Conservation (phyloP, 2,797 vertebrate genomes). For the Microtus obscurus region DNA sequence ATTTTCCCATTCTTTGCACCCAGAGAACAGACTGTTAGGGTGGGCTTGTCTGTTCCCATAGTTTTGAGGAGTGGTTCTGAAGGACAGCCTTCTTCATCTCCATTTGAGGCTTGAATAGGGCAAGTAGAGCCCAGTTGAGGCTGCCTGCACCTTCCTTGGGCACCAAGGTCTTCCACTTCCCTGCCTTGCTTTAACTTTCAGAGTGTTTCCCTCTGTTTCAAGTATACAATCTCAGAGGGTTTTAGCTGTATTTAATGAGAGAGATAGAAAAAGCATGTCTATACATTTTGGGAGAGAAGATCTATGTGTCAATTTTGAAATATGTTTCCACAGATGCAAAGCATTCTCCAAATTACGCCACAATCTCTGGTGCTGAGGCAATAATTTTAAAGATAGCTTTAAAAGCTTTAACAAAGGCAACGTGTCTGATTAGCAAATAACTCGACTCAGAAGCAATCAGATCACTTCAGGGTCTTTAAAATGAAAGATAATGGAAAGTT, state of each 20-base stretch:
- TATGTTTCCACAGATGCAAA: neutral
- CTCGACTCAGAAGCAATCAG: neutral
- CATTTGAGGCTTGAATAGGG: fast-evolving
- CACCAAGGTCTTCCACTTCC: no score
- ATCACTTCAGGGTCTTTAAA: neutral
- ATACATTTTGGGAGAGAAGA: neutral
- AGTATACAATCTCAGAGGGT: neutral
- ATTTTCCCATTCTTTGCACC: neutral
- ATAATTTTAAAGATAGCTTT: neutral
- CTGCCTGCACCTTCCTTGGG: no score
- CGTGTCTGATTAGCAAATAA: neutral
- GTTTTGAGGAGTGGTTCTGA: neutral
- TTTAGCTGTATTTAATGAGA: neutral
- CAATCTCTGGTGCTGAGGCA: neutral
- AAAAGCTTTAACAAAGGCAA: neutral
- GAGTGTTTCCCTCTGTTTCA: neutral
- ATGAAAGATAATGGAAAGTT: slow-evolving; percentile 25
- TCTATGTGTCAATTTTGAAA: neutral
- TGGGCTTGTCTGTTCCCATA: no score
- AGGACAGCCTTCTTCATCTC: neutral
- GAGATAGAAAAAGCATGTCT: neutral
- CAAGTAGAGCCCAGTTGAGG: neutral
- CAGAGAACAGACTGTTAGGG: neutral
- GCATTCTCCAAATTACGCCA: neutral
- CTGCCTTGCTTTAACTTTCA: neutral